Conservation (phyloP, 23 tunicate species). For the Aplidium turbinatum region DNA sequence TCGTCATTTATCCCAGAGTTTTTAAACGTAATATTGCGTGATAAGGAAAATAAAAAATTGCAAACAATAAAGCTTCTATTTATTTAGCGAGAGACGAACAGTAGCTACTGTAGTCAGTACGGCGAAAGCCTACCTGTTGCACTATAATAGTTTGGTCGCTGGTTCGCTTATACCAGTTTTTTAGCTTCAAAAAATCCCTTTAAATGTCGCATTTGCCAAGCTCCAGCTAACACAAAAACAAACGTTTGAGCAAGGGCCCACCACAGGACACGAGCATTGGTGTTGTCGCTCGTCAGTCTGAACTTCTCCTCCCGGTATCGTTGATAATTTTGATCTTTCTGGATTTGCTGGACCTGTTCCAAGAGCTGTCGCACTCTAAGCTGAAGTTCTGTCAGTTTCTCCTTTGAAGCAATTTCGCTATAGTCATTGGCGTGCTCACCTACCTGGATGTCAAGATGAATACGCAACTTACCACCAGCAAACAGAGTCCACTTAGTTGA, state of each 20-base stretch:
- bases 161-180: constrained; percentile 96
- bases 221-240: constrained; percentile 77
- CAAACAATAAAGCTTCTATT: too few species aligned
- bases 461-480: constrained; percentile 47
- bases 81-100: too few species aligned
- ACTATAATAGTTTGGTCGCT: constrained; percentile 20
- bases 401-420: constrained; percentile 53
- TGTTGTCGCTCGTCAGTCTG: constrained; percentile 36
- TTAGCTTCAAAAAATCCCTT: constrained; percentile 98
- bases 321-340: constrained; percentile 69
- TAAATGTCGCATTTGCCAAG: constrained; percentile 97
- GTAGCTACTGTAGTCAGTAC: too few species aligned
- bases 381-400: constrained; percentile 50
- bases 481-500: constrained; percentile 71
- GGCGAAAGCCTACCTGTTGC: too few species aligned
- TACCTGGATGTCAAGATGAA: constrained; percentile 37
- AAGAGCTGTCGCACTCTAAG: constrained; percentile 52
- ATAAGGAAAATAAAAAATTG: too few species aligned
- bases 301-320: constrained; percentile 49
- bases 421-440: constrained; percentile 60
- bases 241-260: constrained; percentile 64
- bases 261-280: constrained; percentile 49
- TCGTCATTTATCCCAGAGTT: too few species aligned
- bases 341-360: constrained; percentile 64
- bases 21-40: too few species aligned